Base-by-base conservation (phyloP, 2,113 vertebrate species). In the Epinephelus fuscoguttatus region DNA sequence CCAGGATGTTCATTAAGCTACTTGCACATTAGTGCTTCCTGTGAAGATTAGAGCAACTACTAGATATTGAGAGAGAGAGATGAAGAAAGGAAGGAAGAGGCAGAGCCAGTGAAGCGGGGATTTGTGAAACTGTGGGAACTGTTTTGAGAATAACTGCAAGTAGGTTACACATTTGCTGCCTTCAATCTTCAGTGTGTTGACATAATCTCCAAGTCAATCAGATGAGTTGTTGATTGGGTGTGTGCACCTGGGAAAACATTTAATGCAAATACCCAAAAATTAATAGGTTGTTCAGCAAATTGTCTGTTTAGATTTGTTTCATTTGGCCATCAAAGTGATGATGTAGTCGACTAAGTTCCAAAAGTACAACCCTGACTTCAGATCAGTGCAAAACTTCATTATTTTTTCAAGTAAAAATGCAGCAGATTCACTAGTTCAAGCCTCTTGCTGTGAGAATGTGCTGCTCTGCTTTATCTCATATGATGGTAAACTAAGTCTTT, bases 11-110 rank as follows among this genome's bases (percentile, higher is more conserved):
- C 42, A 84, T 82, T 84, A 85, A 40, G 60, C 57, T 60, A 71
- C 86, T 70, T 82, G 14, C 27, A 64, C 52, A 78, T 85, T 74
- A 84, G 45, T 67, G 62, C 70, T 87, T 83, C 80, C 75, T 84
- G 72, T 70, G 59, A 84, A 84, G 72, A 90, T 75, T 71, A 78
- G 60, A 70, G 19, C 40, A 62, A 84, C 56, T 78, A 37, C 57
- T 78, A 49, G 13, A 50, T 33, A 66, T 14, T 27, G 17, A 63
- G 70, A 49, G 25, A 37, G 69, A 52, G 3, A 33, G 19, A 10
- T 9, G 10, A 21, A 23, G 59, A 55, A 30, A 70, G 47, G 42
- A 50, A 61, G n/a, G 57, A 6, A 30, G 15, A 45, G 23, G 40
- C 6, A 49, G 25, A 1, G 6, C 3, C 67, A 50, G 59, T 17